phyloP scores from a whole-genome alignment of 2,888 invertebrate species.

The Sisyra nigra region DNA sequence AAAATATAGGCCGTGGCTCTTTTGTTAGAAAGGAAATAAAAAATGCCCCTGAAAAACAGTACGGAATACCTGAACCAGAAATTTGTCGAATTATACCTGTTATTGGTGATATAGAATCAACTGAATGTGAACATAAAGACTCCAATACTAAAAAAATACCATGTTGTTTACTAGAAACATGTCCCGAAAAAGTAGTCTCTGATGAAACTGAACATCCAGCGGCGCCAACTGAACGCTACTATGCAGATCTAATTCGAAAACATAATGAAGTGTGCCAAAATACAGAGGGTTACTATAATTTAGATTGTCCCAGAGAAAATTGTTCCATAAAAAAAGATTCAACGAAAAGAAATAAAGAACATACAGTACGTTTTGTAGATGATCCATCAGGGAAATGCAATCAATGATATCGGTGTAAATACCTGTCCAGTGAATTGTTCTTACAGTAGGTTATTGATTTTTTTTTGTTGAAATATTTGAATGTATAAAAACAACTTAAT shows the following conservation, averaged over 20 bases:
- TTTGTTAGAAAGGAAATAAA: neutral
- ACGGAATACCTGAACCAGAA: neutral
- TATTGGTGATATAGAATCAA: slow-evolving; percentile 3
- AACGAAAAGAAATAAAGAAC: neutral
- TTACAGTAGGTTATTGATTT: no score
- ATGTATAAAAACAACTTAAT: neutral
- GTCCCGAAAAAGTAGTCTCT: slow-evolving; percentile 17
- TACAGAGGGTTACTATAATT: slow-evolving; percentile 17
- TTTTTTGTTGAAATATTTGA: no score
- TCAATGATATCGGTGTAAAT: no score
- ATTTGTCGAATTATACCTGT: slow-evolving; percentile 2
- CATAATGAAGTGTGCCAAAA: slow-evolving; percentile 22
- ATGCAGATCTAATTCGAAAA: slow-evolving; percentile 20
- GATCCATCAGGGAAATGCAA: neutral
- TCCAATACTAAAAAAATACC: neutral
- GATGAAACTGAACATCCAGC: slow-evolving; percentile 24
- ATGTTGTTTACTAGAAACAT: slow-evolving; percentile 6
- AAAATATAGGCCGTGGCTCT: neutral
- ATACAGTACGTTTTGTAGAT: neutral
- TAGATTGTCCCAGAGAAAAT: neutral
- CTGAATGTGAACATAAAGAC: slow-evolving; percentile 2
- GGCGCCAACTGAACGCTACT: slow-evolving; percentile 18
- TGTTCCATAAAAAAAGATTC: neutral
- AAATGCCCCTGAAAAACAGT: neutral
- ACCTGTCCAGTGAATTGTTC: no score